Conservation (phyloP, 2,113 vertebrate species). For the Anhinga anhinga region DNA sequence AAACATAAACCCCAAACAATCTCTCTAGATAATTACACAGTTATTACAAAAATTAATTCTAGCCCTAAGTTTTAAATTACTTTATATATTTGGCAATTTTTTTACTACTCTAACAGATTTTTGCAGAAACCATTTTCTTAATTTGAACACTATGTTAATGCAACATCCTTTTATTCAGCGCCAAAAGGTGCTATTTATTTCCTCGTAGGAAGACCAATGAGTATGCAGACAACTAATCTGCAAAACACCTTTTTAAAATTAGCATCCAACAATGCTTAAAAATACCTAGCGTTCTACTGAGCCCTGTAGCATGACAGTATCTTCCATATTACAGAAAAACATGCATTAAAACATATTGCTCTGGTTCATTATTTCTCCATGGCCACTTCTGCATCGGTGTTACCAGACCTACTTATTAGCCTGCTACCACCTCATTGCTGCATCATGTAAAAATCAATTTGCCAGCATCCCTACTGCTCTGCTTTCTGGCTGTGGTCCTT, state of each 20-base stretch:
- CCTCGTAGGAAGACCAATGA: background rate
- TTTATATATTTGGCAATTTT: background rate
- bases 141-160: background rate
- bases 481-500: background rate
- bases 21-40: background rate
- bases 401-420: background rate
- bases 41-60: background rate
- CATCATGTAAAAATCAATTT: rapidly evolving
- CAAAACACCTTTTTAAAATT: background rate
- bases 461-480: background rate
- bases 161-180: background rate
- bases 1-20: background rate
- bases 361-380: background rate
- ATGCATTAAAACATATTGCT: background rate
- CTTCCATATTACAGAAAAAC: background rate
- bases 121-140: background rate
- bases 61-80: background rate
- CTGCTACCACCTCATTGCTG: background rate
- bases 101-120: background rate
- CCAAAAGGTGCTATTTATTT: background rate
- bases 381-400: background rate
- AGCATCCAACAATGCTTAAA: background rate
- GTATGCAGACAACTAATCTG: background rate
- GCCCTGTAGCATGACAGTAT: background rate
- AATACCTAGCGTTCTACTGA: background rate